Base-by-base conservation (phyloP, 2,113 vertebrate species). In the Peromyscus californicus region DNA sequence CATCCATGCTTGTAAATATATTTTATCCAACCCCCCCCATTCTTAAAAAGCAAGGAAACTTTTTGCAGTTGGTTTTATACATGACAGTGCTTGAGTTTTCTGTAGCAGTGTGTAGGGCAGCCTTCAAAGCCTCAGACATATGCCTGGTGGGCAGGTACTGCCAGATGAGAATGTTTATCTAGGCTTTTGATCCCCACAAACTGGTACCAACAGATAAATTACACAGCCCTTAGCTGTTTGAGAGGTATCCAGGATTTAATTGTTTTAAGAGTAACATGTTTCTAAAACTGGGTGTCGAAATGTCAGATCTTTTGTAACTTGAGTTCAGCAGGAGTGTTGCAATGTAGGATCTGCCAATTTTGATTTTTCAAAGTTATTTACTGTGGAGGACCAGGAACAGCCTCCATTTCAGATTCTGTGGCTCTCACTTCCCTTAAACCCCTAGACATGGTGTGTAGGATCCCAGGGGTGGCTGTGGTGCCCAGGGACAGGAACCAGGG, bases 181-280 rank as follows among this genome's bases (percentile, higher is more conserved):
- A 54, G 65, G 48, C 80, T 78, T 96, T 96, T 85, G 48, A 94
- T 96, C 45, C 2, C 39, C 13, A 48, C 36, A 65, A 15, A 51
- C 89, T 95, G 79, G 89, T 93, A 79, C 72, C 67, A 65, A 42
- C 67, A 97, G 89, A 90, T 89, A 85, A 75, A 90, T 82, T 89
- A 31, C 45, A 96, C 1, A 89, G 93, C 95, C 91, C 7, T 88
- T 65, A 91, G 97, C 82, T 75, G 65, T 94, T 97, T 97, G 97
- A 90, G 39, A n/a, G 87, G 51, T 82, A 45, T 93, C 97, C 93
- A 95, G 83, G 87, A 82, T 92, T 31, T 97, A 97, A 93, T 92
- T 96, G 94, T 95, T 96, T 97, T 78, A 92, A 78, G 86, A 54
- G 12, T 92, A 89, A 76, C 42, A 13, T 51, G 39, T 83, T 59